Evolutionary conservation across 2,113 vertebrate genomes (phyloP).

Genomic region (Nannospalax galili): DNA sequence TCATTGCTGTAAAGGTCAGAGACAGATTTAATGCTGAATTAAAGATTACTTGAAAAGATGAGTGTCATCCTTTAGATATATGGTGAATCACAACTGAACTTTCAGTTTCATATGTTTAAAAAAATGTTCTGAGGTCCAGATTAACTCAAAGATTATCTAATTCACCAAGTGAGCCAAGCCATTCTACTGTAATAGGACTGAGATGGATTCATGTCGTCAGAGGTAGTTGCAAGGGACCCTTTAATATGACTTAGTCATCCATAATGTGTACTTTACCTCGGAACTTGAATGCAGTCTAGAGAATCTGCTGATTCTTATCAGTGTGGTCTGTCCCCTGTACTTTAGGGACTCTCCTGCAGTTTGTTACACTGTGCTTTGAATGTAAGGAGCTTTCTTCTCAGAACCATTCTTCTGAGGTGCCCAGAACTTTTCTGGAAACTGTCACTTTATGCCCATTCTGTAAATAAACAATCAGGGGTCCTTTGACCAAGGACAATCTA

Average conservation of each 20-base stretch:
- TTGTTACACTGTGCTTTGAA: background rate
- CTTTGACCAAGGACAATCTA: background rate
- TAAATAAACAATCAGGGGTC: background rate
- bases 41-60: background rate
- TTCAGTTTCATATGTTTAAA: constrained; percentile 21
- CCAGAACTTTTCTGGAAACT: background rate
- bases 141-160: background rate
- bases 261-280: background rate
- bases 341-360: background rate
- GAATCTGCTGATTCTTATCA: background rate
- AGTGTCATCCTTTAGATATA: background rate
- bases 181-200: background rate
- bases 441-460: background rate
- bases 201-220: background rate
- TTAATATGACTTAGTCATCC: background rate
- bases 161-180: background rate
- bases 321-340: background rate
- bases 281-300: background rate
- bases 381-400: background rate
- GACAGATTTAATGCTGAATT: constrained; percentile 13
- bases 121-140: background rate
- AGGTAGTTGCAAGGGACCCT: background rate
- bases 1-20: background rate
- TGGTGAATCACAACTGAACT: background rate
- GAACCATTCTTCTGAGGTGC: background rate